phyloP scores from a whole-genome alignment of 2,113 vertebrate species.

The Thamnophis sirtalis region DNA sequence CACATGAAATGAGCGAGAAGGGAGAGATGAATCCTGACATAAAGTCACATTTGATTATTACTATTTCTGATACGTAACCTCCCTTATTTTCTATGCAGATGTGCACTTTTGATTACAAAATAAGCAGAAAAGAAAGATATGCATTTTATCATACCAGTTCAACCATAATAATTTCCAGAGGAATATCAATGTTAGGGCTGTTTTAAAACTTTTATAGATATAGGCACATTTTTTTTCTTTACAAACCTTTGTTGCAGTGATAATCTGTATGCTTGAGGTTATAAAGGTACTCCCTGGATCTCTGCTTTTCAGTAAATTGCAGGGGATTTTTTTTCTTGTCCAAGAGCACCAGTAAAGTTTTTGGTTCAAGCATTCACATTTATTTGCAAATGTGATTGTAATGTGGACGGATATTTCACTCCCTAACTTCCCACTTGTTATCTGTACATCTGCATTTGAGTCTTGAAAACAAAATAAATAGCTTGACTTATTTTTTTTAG shows the following conservation, averaged over 20 bases:
- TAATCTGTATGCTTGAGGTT: not conserved
- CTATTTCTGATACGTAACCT: not conserved
- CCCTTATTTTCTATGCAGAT: not conserved
- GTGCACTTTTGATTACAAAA: not conserved
- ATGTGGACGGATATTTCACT: not conserved
- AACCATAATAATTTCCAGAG: not conserved
- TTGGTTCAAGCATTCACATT: not conserved
- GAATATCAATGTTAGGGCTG: not conserved
- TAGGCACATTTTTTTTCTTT: not conserved
- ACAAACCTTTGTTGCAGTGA: not conserved
- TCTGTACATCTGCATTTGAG: not conserved
- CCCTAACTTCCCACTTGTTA: not conserved
- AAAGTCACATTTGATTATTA: not conserved
- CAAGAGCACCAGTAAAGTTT: not conserved
- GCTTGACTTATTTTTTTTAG: not conserved
- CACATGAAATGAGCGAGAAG: not conserved
- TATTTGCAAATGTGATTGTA: not conserved
- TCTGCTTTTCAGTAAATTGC: not conserved
- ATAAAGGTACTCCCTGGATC: not conserved
- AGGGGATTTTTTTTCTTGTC: not conserved
- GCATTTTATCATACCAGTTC: not conserved
- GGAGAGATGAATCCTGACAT: not conserved
- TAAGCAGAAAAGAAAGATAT: not conserved
- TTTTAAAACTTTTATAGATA: not conserved
- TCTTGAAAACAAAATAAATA: too few species aligned